These are phyloP conservation scores for Eclectus roratus DNA, from an alignment of 2,113 vertebrate species.

Conservation along the genomic window DNA sequence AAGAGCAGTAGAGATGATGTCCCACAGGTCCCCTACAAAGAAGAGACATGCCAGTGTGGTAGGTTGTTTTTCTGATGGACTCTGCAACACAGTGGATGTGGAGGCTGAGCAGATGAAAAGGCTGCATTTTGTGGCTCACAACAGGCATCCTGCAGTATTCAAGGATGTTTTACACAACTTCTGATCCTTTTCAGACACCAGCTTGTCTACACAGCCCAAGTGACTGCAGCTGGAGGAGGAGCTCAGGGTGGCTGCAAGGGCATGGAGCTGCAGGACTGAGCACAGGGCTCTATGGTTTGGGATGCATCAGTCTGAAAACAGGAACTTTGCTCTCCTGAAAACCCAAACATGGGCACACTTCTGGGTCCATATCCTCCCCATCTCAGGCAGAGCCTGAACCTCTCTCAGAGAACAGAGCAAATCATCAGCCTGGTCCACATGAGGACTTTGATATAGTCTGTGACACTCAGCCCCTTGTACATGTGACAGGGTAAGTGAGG, in stretches of 20 bases:
- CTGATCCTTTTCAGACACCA: neutral
- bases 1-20: neutral
- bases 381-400: neutral
- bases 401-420: neutral
- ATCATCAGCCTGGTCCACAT: neutral
- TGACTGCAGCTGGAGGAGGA: neutral
- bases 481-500: rapidly evolving
- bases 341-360: neutral
- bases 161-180: neutral
- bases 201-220: neutral
- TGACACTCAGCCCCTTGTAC: neutral
- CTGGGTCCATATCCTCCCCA: neutral
- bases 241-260: rapidly evolving
- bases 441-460: neutral
- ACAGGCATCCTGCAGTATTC: neutral
- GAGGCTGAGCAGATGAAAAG: neutral
- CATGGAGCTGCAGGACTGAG: neutral
- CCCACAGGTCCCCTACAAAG: neutral
- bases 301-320: neutral
- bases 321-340: neutral
- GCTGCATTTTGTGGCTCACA: neutral
- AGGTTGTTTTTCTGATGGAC: neutral
- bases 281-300: neutral
- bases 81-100: neutral
- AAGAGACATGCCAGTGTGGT: rapidly evolving